A percentile compares a stretch with the other conserved stretches of the same genome.
Evolutionary conservation across 2,888 invertebrate genomes (phyloP).

Genomic region (Drosophila formosana): DNA sequence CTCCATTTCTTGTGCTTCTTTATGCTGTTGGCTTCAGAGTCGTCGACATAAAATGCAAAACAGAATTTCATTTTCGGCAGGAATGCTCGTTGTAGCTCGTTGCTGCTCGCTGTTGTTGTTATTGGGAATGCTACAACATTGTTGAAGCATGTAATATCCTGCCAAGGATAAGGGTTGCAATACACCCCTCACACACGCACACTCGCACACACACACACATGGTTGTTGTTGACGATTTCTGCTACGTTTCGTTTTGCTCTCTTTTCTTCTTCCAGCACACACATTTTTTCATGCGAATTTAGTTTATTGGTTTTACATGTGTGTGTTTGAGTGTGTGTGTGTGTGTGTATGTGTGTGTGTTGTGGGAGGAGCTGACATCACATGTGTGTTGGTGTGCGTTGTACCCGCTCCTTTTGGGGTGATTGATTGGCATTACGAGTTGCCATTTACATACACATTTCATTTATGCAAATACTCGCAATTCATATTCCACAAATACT

Average conservation of each 20-base stretch:
- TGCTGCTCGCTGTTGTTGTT: slow-evolving; percentile 58
- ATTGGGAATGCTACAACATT: slow-evolving; percentile 82
- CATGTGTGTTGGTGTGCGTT: slow-evolving; percentile 36
- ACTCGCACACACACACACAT: slow-evolving; percentile 24
- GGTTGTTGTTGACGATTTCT: slow-evolving; percentile 78
- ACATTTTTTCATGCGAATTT: slow-evolving; percentile 73
- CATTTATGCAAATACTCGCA: slow-evolving; percentile 79
- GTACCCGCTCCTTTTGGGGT: slow-evolving; percentile 70
- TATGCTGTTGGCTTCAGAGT: slow-evolving; percentile 71
- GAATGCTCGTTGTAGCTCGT: slow-evolving; percentile 60
- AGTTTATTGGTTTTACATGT: slow-evolving; percentile 77
- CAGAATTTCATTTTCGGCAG: slow-evolving; percentile 81
- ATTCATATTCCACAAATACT: slow-evolving; percentile 79
- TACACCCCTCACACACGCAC: slow-evolving; percentile 56
- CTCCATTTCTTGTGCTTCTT: slow-evolving; percentile 41
- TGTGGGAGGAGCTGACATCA: slow-evolving; percentile 73
- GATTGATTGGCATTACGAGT: slow-evolving; percentile 79
- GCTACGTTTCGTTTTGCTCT: slow-evolving; percentile 71
- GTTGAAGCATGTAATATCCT: slow-evolving; percentile 82
- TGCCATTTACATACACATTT: slow-evolving; percentile 80
- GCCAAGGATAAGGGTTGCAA: slow-evolving; percentile 78
- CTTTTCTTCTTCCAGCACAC: slow-evolving; percentile 41
- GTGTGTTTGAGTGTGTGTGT: slow-evolving; percentile 32
- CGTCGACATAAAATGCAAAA: slow-evolving; percentile 80
- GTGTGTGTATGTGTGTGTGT: slow-evolving; percentile 36